phyloP scores from a whole-genome alignment of 2,797 vertebrate species.

The Chelonia mydas region DNA sequence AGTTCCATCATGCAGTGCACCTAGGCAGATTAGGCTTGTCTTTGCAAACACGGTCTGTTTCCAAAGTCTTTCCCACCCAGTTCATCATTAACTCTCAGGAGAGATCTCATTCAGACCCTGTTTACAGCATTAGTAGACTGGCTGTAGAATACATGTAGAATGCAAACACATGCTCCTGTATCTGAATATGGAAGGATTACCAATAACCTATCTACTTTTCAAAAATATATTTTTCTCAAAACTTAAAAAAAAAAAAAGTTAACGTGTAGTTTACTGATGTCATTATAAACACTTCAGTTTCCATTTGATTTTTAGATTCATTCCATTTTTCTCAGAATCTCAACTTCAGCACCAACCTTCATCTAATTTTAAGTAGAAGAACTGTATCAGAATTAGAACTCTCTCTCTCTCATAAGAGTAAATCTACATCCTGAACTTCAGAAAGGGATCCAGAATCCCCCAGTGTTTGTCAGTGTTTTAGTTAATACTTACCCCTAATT shows the following conservation, averaged over 20 bases:
- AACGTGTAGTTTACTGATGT: background rate
- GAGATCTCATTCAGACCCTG: background rate
- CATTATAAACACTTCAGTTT: background rate
- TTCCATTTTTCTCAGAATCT: background rate
- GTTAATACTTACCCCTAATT: background rate
- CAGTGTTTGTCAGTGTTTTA: background rate
- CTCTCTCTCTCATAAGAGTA: background rate
- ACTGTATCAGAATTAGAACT: background rate
- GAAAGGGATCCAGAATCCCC: background rate
- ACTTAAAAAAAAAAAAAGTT: background rate
- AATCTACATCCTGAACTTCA: background rate
- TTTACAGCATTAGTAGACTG: background rate
- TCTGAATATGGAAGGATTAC: slow-evolving; percentile 39
- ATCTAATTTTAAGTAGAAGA: background rate
- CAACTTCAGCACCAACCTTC: background rate
- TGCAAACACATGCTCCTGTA: slow-evolving; percentile 32
- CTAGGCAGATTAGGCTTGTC: background rate
- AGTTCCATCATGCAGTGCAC: background rate
- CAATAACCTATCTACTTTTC: background rate
- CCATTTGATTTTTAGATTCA: background rate
- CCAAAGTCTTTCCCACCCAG: background rate
- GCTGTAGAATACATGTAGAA: slow-evolving; percentile 48
- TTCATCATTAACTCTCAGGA: background rate
- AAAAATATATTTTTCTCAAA: background rate
- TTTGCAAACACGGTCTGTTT: background rate